Evolutionary conservation across 1,140 invertebrate species (phyloP).

Genomic region (Sipha flava): DNA sequence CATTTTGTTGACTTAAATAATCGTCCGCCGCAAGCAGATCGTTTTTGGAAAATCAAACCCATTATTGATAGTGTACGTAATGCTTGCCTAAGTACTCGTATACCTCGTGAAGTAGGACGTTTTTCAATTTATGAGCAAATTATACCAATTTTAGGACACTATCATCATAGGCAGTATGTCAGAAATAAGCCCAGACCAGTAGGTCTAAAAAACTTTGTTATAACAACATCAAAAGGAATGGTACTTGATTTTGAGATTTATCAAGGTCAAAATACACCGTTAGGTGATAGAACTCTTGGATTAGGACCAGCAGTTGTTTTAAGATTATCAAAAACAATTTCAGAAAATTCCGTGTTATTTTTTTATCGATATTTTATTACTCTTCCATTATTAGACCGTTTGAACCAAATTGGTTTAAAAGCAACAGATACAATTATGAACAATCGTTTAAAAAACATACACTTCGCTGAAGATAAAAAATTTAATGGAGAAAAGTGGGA

Average conservation of each 20-base stretch:
- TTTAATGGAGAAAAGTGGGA: slow-evolving; percentile 40
- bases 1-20: slow-evolving; percentile 41
- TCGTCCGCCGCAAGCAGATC: slow-evolving; percentile 35
- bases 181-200: slow-evolving; percentile 41
- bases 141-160: slow-evolving; percentile 45
- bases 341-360: not conserved
- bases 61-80: slow-evolving; percentile 39
- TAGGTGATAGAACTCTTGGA: slow-evolving; percentile 4
- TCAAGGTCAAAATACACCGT: slow-evolving; percentile 21
- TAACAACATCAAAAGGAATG: slow-evolving; percentile 41
- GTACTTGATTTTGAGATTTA: slow-evolving; percentile 45
- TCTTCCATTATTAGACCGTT: not conserved
- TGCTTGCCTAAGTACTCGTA: slow-evolving; percentile 40
- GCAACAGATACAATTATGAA: not conserved
- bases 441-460: not conserved
- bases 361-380: slow-evolving; percentile 12
- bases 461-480: slow-evolving; percentile 33
- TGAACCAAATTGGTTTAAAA: not conserved
- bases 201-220: slow-evolving; percentile 44
- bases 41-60: slow-evolving; percentile 41
- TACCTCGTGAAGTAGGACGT: slow-evolving; percentile 38
- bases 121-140: slow-evolving; percentile 45
- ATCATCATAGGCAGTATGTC: slow-evolving; percentile 40
- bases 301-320: not conserved
- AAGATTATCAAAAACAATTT: not conserved